Percentiles rank a stretch among this genome's conserved stretches.
Evolutionary conservation across 2,797 vertebrate species (phyloP).

Genomic region (Sebastes matsubarae): DNA sequence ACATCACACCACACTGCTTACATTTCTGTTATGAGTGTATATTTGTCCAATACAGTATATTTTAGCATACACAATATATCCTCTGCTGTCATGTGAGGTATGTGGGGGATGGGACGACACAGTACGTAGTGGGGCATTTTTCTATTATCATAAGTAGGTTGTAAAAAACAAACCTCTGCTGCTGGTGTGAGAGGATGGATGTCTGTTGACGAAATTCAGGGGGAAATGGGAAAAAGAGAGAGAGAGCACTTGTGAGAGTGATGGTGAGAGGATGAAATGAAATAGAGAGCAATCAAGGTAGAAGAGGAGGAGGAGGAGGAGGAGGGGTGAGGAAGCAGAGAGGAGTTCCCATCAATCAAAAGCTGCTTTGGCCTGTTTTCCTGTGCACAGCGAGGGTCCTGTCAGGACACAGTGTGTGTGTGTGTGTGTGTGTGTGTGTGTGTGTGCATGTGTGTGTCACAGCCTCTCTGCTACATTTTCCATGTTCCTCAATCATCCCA

Average conservation of each 20-base stretch:
- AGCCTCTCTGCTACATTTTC: conserved; percentile 32
- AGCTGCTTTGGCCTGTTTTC: conserved; percentile 62
- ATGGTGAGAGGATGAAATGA: conserved; percentile 58
- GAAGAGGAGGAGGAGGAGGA: background rate
- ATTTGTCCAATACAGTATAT: background rate
- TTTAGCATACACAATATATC: background rate
- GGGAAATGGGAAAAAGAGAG: conserved; percentile 13
- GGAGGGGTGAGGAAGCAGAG: background rate
- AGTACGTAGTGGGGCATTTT: conserved; percentile 1
- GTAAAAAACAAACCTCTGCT: background rate
- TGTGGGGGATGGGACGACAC: background rate
- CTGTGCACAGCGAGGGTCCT: conserved; percentile 36
- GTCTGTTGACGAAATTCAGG: conserved; percentile 32
- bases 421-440: conserved; percentile 13
- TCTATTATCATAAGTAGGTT: conserved; percentile 37
- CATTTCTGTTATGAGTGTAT: background rate
- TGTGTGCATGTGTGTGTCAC: conserved; percentile 11
- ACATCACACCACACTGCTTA: conserved; percentile 25
- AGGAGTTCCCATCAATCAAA: conserved; percentile 71
- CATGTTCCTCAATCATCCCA: conserved; percentile 58
- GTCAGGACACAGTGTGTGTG: conserved; percentile 47
- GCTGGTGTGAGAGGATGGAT: conserved; percentile 23
- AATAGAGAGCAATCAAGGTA: conserved; percentile 63
- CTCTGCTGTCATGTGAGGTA: background rate
- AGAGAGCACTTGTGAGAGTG: conserved; percentile 24